Evolutionary conservation across 2,797 vertebrate genomes (phyloP), one percentile per base, ranked within the genome.

Genomic region (Leuciscus waleckii): DNA sequence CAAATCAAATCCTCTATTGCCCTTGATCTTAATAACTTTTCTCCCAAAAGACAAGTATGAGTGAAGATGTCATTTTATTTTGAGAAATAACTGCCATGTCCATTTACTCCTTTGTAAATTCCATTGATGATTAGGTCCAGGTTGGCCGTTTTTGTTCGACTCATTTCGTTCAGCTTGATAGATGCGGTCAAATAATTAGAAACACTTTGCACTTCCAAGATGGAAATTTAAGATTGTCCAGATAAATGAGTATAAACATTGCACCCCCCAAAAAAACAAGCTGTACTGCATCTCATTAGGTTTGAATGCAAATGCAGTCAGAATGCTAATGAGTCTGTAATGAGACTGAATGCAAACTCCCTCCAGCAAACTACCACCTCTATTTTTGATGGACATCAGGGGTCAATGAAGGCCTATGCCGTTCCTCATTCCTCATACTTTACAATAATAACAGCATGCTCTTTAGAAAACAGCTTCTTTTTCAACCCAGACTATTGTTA

Each of bases 1-100:
- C 93, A 96, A 95, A 90, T 90, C 68, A 92, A 93, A 92, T 88
- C 91, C 88, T 90, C 90, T 90, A 92, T 92, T 92, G 91, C 65
- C 71, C 82, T 81, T 76, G 29, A 69, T 84, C 78, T 81, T 87
- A 87, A 87, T 77, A 87, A 81, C 71, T 86, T 71, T 81, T 71
- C 54, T 87, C 82, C 82, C 63, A 77, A 63, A 77, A 85, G 82
- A 87, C 82, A 63, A 69, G 56, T 63, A 35, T 32, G 65, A 74
- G 71, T 84, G 78, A 81, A 71, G 82, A 51, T 69, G 80, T 77
- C 80, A 17, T 71, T 82, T 86, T 85, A 73, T 85, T 71, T 73
- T 85, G 56, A 80, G 90, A 90, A 92, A 94, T 88, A 85, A 84
- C 80, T 88, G 91, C 92, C 91, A 91, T 91, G 90, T 68, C 73